Evolutionary conservation across 1,140 invertebrate species (phyloP).

Genomic region (Pseudomyrmex sp.): DNA sequence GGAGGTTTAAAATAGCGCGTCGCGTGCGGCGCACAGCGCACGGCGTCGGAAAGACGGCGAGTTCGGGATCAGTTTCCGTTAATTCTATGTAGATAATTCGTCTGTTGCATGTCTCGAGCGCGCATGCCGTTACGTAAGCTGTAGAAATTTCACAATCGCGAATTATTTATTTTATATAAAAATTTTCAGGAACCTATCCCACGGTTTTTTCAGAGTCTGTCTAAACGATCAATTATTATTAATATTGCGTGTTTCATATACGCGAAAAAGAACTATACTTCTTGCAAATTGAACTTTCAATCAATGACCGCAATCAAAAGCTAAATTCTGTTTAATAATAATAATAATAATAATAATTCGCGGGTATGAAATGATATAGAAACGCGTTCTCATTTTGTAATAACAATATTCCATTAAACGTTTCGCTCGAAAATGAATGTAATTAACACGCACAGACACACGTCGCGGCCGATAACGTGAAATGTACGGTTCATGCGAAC

Average conservation of each 20-base stretch:
- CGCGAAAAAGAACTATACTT: not conserved
- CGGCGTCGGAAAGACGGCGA: constrained; percentile 51
- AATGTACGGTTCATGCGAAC: constrained; percentile 1
- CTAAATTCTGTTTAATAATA: not conserved
- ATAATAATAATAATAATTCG: not conserved
- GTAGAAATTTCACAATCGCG: constrained; percentile 14
- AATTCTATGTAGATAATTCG: constrained; percentile 54
- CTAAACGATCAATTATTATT: too few species aligned
- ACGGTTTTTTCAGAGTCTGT: too few species aligned
- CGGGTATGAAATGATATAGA: not conserved
- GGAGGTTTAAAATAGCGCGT: constrained; percentile 43
- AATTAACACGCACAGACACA: constrained; percentile 8
- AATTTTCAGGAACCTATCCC: too few species aligned
- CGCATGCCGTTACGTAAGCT: constrained; percentile 32
- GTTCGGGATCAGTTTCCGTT: constrained; percentile 34
- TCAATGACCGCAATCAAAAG: not conserved
- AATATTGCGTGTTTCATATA: not conserved
- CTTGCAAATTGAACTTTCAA: not conserved
- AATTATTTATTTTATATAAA: constrained; percentile 29
- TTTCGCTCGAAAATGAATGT: constrained; percentile 24
- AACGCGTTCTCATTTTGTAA: not conserved
- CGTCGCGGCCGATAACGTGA: not conserved
- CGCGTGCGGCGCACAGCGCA: constrained; percentile 24
- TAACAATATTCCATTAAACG: not conserved
- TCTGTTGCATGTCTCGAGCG: constrained; percentile 45